phyloP scores from a whole-genome alignment of 2,888 invertebrate species.

The Cephus pygmeus region DNA sequence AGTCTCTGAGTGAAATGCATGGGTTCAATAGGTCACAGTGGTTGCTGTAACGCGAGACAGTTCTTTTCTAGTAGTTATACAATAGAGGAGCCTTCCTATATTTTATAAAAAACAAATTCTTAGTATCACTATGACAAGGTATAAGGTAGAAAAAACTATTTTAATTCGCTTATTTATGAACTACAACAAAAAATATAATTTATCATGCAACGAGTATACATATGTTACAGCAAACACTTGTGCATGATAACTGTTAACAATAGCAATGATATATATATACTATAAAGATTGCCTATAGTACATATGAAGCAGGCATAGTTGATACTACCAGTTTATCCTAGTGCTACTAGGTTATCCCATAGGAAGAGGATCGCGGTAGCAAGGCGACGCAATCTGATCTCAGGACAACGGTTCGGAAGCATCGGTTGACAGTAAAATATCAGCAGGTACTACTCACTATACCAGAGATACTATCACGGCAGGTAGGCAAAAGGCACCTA shows the following conservation, averaged over 20 bases:
- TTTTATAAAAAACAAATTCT: not conserved
- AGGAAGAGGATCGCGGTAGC: not conserved
- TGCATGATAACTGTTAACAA: not conserved
- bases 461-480: conserved; percentile 48
- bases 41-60: not conserved
- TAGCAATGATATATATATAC: not conserved
- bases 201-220: not conserved
- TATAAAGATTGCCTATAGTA: not conserved
- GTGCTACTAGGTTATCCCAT: not conserved
- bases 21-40: not conserved
- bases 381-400: conserved; percentile 57
- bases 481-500: conserved; percentile 24
- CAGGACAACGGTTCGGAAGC: conserved; percentile 61
- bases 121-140: not conserved
- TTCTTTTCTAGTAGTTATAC: not conserved
- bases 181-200: not conserved
- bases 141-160: not conserved
- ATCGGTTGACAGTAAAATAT: conserved; percentile 65
- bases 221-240: not conserved
- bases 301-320: not conserved
- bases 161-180: too few species aligned
- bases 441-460: conserved; percentile 56
- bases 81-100: not conserved
- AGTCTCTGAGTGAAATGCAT: not conserved
- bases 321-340: not conserved